phyloP scores from a whole-genome alignment of 2,113 vertebrate species.

The Sclerurus mexicanus region DNA sequence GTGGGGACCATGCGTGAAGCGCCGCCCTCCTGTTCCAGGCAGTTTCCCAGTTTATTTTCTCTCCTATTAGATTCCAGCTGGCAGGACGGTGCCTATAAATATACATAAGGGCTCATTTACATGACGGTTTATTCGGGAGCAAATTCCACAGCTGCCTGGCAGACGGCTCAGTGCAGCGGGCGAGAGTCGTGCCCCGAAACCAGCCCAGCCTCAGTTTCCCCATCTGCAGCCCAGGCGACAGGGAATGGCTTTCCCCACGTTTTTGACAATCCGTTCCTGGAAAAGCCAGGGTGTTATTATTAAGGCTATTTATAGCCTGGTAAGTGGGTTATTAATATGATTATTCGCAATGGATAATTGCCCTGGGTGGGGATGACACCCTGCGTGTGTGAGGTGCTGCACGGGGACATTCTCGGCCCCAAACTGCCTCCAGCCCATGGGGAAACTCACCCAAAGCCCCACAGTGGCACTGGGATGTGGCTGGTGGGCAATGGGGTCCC shows the following conservation, averaged over 20 bases:
- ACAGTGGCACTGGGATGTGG: neutral
- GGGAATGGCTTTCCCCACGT: neutral
- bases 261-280: constrained; percentile 32
- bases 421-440: neutral
- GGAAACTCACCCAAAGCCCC: neutral
- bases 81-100: constrained; percentile 44
- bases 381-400: neutral
- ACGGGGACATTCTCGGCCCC: neutral
- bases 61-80: constrained; percentile 58
- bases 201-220: constrained; percentile 53
- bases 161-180: neutral
- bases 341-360: neutral
- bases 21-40: neutral
- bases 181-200: neutral
- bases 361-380: neutral
- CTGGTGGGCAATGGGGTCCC: accelerated
- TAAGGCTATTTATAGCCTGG: constrained; percentile 2
- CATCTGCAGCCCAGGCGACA: neutral
- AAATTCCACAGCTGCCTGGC: constrained; percentile 56
- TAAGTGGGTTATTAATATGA: constrained; percentile 17
- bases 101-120: constrained; percentile 55
- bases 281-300: constrained; percentile 43
- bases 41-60: constrained; percentile 53
- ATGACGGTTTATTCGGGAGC: constrained; percentile 42
- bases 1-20: neutral